phyloP scores from a whole-genome alignment of 2,888 invertebrate species.

The Balanococcus diminutus region DNA sequence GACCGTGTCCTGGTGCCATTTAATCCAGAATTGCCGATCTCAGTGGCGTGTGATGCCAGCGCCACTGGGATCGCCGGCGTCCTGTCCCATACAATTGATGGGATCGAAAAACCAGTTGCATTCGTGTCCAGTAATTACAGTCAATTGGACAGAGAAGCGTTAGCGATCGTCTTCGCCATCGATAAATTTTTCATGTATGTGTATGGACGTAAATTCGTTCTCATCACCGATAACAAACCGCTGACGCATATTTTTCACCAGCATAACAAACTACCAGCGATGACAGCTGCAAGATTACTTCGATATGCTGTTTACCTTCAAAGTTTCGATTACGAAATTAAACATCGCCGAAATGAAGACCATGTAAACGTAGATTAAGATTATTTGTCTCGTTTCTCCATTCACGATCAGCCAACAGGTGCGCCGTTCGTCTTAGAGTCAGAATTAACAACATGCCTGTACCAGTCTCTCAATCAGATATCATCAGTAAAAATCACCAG shows the following conservation, averaged over 20 bases:
- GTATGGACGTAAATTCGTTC: not conserved
- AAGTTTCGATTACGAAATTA: conserved; percentile 26
- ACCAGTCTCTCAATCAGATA: no score
- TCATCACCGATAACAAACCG: not conserved
- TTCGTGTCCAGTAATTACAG: conserved; percentile 57
- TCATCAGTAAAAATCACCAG: no score
- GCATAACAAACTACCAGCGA: not conserved
- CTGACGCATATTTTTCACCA: conserved; percentile 23
- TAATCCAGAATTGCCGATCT: conserved; percentile 57
- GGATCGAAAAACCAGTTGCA: conserved; percentile 55
- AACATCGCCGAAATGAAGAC: not conserved
- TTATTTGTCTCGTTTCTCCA: no score
- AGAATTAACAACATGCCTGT: no score
- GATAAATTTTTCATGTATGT: conserved; percentile 52
- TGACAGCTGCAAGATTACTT: conserved; percentile 10
- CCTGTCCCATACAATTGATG: conserved; percentile 54
- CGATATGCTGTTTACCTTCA: not conserved
- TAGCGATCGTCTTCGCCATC: conserved; percentile 56
- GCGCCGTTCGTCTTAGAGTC: no score
- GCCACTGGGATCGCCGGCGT: conserved; percentile 56
- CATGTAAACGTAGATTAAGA: conserved; percentile 22
- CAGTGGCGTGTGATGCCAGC: conserved; percentile 56
- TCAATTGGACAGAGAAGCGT: conserved; percentile 57
- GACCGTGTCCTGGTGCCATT: conserved; percentile 57
- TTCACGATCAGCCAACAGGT: no score